These are phyloP conservation scores for Drosophila busckii DNA, from an alignment of 1,140 invertebrate genomes.

Conservation along the genomic window DNA sequence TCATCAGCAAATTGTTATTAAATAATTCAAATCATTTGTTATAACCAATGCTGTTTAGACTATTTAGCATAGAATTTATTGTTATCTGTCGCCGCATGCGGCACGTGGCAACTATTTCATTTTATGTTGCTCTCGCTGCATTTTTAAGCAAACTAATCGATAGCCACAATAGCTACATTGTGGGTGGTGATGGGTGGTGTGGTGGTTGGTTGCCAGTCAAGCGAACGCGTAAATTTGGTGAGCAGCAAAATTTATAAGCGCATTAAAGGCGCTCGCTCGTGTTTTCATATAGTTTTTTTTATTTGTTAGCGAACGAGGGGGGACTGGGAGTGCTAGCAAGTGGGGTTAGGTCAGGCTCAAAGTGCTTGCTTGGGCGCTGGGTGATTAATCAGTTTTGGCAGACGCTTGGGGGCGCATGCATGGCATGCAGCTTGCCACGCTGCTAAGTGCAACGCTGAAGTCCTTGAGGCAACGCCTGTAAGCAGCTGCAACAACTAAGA, in stretches of 20 bases:
- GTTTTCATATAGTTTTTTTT: slow-evolving; percentile 65
- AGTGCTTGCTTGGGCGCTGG: slow-evolving; percentile 73
- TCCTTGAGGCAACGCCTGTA: slow-evolving; percentile 54
- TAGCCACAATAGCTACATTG: too few species aligned
- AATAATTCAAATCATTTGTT: too few species aligned
- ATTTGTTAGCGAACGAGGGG: slow-evolving; percentile 44
- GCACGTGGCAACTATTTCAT: too few species aligned
- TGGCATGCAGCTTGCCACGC: too few species aligned
- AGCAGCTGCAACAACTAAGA: slow-evolving; percentile 44
- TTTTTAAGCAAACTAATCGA: slow-evolving; percentile 68
- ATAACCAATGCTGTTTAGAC: too few species aligned
- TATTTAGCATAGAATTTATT: too few species aligned
- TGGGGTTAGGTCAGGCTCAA: slow-evolving; percentile 35
- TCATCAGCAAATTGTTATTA: too few species aligned
- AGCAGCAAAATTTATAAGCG: slow-evolving; percentile 74
- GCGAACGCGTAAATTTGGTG: slow-evolving; percentile 59
- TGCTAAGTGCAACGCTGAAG: too few species aligned
- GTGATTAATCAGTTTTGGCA: slow-evolving; percentile 72
- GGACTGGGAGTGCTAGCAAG: background rate
- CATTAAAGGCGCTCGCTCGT: slow-evolving; percentile 63
- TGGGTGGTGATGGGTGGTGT: background rate
- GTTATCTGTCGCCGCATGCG: too few species aligned
- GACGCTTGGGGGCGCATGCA: too few species aligned
- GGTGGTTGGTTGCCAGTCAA: background rate
- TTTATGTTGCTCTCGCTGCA: slow-evolving; percentile 60